Base-by-base conservation (phyloP, 2,888 invertebrate species). In the Ochropleura leucogaster region DNA sequence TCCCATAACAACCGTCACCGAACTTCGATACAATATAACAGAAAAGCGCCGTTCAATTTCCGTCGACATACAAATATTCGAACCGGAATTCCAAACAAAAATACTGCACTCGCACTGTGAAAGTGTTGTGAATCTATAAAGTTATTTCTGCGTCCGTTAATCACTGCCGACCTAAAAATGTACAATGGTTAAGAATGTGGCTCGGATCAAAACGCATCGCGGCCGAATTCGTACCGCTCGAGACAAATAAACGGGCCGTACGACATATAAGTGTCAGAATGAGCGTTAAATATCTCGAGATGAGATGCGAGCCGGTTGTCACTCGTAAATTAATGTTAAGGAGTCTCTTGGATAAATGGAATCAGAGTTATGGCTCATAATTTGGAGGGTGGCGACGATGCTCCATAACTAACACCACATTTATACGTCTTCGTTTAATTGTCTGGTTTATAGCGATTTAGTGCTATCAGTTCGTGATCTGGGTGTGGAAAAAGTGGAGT, bases 341-440 rank as follows among this genome's bases (percentile, higher is more conserved):
- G 92, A 93, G 94, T 90, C 92, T 92, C 90, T 93, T 92, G 90
- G 93, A 93, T 93, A 94, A 95, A 95, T 95, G 94, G 95, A 95
- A 95, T 95, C 95, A 94, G 94, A 95, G 93, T 96, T 94, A 96
- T 95, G 90, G 95, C 92, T 94, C 94, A 94, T 95, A 95, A 94
- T 92, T 91, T 89, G 91, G 92, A 89, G 90, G 90, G 90, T 88
- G 93, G 90, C 90, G 92, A 92, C 92, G 89, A 87, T 89, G 89
- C 86, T 87, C 91, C 88, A 89, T 89, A 90, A 92, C 90, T 88
- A 90, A 92, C 91, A 93, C 93, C 94, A 86, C 92, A 92, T 92
- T 92, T 89, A 90, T 91, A 87, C 89, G 89, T 87, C 90, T 88
- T 86, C 85, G 85, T 84, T 87, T 89, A 88, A 89, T 90, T 88